Percentiles rank a stretch among this genome's conserved stretches.
These are phyloP conservation scores for Pseudanteris insignis DNA, from an alignment of 2,888 invertebrate species.

Conservation along the genomic window DNA sequence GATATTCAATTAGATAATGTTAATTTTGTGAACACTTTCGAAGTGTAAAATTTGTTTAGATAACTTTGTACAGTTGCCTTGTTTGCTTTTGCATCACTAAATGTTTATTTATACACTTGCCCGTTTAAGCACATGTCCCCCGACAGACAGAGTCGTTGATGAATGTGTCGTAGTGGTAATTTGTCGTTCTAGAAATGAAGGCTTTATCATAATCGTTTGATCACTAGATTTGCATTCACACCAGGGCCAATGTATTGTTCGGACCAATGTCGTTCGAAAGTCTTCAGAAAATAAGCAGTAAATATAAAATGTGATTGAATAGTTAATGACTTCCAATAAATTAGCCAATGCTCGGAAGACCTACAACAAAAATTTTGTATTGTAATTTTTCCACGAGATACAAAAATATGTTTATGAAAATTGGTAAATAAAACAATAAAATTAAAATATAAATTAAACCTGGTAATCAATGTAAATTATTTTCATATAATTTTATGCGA, in stretches of 20 bases:
- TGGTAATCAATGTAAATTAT: too few species aligned
- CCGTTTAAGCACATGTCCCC: slow-evolving; percentile 52
- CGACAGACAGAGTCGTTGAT: slow-evolving; percentile 53
- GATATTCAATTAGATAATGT: neutral
- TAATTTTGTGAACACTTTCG: neutral
- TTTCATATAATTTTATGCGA: too few species aligned
- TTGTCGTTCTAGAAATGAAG: slow-evolving; percentile 53
- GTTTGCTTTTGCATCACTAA: too few species aligned
- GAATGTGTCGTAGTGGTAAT: slow-evolving; percentile 57
- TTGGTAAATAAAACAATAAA: too few species aligned
- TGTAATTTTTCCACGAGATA: too few species aligned
- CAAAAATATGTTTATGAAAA: too few species aligned
- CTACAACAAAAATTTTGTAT: slow-evolving; percentile 62
- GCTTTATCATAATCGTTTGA: slow-evolving; percentile 53
- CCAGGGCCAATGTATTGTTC: slow-evolving; percentile 73
- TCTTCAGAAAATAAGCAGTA: slow-evolving; percentile 82
- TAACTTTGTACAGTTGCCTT: too few species aligned
- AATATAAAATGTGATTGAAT: slow-evolving; percentile 81
- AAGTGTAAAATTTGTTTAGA: neutral
- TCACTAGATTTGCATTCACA: slow-evolving; percentile 46
- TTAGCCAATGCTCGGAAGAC: slow-evolving; percentile 78
- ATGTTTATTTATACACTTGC: slow-evolving; percentile 54
- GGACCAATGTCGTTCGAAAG: slow-evolving; percentile 75
- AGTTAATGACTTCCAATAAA: slow-evolving; percentile 78
- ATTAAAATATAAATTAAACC: too few species aligned